A percentile compares a stretch with the other conserved stretches of the same genome.
phyloP scores from a whole-genome alignment of 2,888 invertebrate species.

The Hypena proboscidalis region DNA sequence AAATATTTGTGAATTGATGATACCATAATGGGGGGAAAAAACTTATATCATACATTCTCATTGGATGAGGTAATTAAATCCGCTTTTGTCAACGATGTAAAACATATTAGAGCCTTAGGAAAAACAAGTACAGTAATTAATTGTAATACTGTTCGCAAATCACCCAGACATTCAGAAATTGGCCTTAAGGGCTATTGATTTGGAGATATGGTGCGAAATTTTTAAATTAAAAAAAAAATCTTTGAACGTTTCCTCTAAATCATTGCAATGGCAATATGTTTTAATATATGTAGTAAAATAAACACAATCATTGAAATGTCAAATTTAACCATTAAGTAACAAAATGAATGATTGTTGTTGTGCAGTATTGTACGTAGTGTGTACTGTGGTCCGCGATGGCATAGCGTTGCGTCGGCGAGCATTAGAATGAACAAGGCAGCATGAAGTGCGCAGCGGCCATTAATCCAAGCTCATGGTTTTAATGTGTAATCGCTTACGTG shows the following conservation, averaged over 20 bases:
- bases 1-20: background rate
- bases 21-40: background rate
- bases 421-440: conserved; percentile 56
- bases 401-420: conserved; percentile 40
- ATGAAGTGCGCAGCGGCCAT: conserved; percentile 56
- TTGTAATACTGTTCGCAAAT: conserved; percentile 6
- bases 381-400: conserved; percentile 28
- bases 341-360: conserved; percentile 23
- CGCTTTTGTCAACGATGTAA: background rate
- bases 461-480: conserved; percentile 59
- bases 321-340: conserved; percentile 28
- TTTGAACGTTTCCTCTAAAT: conserved; percentile 2
- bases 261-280: conserved; percentile 8
- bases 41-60: background rate
- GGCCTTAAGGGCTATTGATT: background rate
- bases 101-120: conserved; percentile 5
- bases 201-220: conserved; percentile 14
- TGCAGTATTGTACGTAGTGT: conserved; percentile 16
- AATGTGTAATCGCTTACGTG: conserved; percentile 54
- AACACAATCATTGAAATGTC: conserved; percentile 16
- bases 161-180: conserved; percentile 1
- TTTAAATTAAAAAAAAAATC: conserved; percentile 18
- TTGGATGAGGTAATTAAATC: conserved; percentile 2
- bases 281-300: conserved; percentile 12
- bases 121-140: conserved; percentile 8